Percentiles rank a stretch among this genome's conserved stretches.
Conservation (phyloP, 1,140 invertebrate genomes). For the Orius insidiosus region DNA sequence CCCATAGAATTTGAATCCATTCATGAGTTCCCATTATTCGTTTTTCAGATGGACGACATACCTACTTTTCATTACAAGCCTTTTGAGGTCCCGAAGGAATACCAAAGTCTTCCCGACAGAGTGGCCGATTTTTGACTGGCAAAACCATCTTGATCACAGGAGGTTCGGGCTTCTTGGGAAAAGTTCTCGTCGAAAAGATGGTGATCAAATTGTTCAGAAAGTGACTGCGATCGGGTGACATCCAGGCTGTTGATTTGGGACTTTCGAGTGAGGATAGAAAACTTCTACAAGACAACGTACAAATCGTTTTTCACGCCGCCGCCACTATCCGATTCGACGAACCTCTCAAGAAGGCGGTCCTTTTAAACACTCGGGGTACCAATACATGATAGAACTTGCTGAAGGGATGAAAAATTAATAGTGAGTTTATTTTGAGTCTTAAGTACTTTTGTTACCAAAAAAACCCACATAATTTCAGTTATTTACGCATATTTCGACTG, state of each 20-base stretch:
- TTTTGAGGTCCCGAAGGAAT: conserved; percentile 9
- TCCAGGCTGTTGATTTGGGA: conserved; percentile 73
- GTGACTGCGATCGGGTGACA: conserved; percentile 76
- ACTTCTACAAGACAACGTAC: conserved; percentile 35
- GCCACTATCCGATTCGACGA: conserved; percentile 90
- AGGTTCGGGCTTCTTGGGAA: conserved; percentile 47
- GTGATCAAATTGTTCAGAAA: conserved; percentile 53
- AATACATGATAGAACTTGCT: conserved; percentile 43
- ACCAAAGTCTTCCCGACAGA: conserved; percentile 10
- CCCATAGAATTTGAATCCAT: too few species aligned
- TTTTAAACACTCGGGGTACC: conserved; percentile 48
- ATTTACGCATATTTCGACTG: conserved; percentile 42
- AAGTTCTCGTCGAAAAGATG: conserved; percentile 63
- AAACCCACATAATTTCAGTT: conserved; percentile 21
- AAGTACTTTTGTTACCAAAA: background rate
- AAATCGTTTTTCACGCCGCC: conserved; percentile 79
- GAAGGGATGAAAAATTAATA: conserved; percentile 44
- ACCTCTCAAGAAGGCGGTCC: conserved; percentile 43
- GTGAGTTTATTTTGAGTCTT: conserved; percentile 25
- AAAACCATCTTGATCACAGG: conserved; percentile 38
- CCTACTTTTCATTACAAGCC: conserved; percentile 12
- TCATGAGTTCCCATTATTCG: too few species aligned
- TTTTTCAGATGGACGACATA: conserved; percentile 4
- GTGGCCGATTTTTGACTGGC: conserved; percentile 39
- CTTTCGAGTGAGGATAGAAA: conserved; percentile 65